phyloP scores from a whole-genome alignment of 2,113 vertebrate genomes.

The Pseudolaguvia tuberculata region DNA sequence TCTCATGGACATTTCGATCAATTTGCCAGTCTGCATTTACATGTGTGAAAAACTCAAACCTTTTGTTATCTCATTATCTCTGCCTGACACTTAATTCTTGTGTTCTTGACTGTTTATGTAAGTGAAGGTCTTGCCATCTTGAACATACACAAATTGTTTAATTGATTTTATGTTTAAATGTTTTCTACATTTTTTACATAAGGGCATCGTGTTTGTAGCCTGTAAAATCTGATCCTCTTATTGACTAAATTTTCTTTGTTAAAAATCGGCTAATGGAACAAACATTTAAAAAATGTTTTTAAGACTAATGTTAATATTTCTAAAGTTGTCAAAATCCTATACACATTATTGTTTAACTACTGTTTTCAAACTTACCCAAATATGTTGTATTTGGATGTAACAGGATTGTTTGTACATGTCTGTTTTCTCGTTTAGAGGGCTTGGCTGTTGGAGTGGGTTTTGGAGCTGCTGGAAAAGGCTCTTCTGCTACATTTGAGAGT shows the following conservation, averaged over 20 bases:
- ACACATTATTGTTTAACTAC: too few relatives aligned
- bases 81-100: not conserved
- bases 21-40: too few relatives aligned
- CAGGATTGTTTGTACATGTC: not conserved
- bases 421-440: constrained; percentile 78
- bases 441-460: constrained; percentile 94
- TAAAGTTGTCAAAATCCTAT: too few relatives aligned
- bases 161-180: not conserved
- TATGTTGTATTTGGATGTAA: too few relatives aligned
- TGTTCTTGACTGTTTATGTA: not conserved
- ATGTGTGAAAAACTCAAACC: not conserved
- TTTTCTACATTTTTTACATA: not conserved
- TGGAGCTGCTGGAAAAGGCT: constrained; percentile 82
- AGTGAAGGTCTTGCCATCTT: not conserved
- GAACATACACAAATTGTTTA: not conserved
- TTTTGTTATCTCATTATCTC: not conserved
- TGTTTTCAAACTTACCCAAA: too few relatives aligned
- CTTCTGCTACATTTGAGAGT: constrained; percentile 86
- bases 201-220: too few relatives aligned
- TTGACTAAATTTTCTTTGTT: too few relatives aligned
- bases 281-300: too few relatives aligned
- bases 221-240: too few relatives aligned
- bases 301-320: too few relatives aligned
- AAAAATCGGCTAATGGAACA: too few relatives aligned
- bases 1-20: too few relatives aligned